Evolutionary conservation across 2,113 vertebrate genomes (phyloP), one percentile per base, ranked within the genome.

Genomic region (Montifringilla adamsi): DNA sequence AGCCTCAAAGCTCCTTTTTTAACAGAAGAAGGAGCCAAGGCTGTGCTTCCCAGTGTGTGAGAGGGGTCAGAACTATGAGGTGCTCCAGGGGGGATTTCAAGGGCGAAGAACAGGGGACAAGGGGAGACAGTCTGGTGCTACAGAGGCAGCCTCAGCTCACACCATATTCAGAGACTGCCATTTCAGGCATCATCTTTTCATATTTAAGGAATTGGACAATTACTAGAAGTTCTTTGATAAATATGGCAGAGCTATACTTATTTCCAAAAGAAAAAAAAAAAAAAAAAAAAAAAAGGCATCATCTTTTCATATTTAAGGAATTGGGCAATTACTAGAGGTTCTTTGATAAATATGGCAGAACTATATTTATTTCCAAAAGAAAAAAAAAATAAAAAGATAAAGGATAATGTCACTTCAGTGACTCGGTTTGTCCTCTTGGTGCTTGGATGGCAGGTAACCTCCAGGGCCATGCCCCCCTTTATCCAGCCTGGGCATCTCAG

Each of bases 1-100:
- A 50, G 89, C 16, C 68, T 81, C 89, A 72, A 52, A 89, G 86
- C 76, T 94, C 30, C 47, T 87, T 81, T 84, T 90, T 79, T 46
- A 72, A 28, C 81, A 56, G 59, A 30, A 72, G 78, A 74, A 89
- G 64, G 44, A 60, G 47, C 21, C 35, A 4, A 55, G 41, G 67
- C 59, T 41, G 28, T 37, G 23, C 15, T 12, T 62, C 59, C 21
- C 41, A 3, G 0, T 15, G 30, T 1, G 0, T 15, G 77, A 63
- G 58, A 49, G n/a, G 46, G 26, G 13, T 17, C 0, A 0, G 70
- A 84, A 26, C 20, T 13, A 3, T 1, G 2, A 69, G 28, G 14
- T 3, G 4, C 21, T 79, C 58, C 46, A 41, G 50, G 18, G 59
- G 39, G 22, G 59, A 62, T 67, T 77, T 88, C 33, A 31, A 2